Percentiles rank a stretch among this genome's conserved stretches.
Evolutionary conservation across 2,888 invertebrate species (phyloP).

Genomic region (Hirtodrosophila histrioides): DNA sequence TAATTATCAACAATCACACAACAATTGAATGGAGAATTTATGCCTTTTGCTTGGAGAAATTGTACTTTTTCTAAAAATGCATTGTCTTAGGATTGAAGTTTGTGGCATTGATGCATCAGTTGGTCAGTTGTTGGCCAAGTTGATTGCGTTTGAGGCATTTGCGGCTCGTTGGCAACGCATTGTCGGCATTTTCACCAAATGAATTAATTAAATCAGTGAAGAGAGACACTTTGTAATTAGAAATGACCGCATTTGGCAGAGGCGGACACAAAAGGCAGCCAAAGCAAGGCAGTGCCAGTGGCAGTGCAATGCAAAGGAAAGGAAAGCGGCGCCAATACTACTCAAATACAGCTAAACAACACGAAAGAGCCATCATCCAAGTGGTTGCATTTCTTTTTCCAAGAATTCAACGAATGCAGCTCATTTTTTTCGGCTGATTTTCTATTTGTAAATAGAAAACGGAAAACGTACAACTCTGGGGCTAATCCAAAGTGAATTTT

Average conservation of each 20-base stretch:
- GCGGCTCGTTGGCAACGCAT: slow-evolving; percentile 46
- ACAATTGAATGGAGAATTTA: slow-evolving; percentile 16
- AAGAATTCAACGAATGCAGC: slow-evolving; percentile 65
- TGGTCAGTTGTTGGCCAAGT: slow-evolving; percentile 19
- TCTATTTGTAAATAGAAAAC: slow-evolving; percentile 42
- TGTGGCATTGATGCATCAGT: slow-evolving; percentile 6
- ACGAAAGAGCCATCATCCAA: slow-evolving; percentile 39
- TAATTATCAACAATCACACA: slow-evolving; percentile 18
- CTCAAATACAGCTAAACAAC: neutral
- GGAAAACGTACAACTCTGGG: slow-evolving; percentile 9
- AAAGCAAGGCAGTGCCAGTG: neutral
- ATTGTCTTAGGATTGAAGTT: slow-evolving; percentile 11
- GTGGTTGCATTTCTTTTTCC: slow-evolving; percentile 56
- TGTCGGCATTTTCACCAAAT: slow-evolving; percentile 73
- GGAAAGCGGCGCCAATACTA: slow-evolving; percentile 46
- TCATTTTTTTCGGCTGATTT: slow-evolving; percentile 15
- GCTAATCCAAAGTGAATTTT: slow-evolving; percentile 27
- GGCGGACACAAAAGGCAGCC: slow-evolving; percentile 54
- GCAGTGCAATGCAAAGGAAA: slow-evolving; percentile 29
- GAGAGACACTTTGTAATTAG: slow-evolving; percentile 70
- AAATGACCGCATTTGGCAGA: slow-evolving; percentile 70
- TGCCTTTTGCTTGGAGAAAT: slow-evolving; percentile 34
- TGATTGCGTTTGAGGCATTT: slow-evolving; percentile 44
- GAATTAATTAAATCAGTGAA: slow-evolving; percentile 75
- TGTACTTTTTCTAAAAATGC: slow-evolving; percentile 31